phyloP scores from a whole-genome alignment of 2,888 invertebrate species.

The Allolobophora icterica region DNA sequence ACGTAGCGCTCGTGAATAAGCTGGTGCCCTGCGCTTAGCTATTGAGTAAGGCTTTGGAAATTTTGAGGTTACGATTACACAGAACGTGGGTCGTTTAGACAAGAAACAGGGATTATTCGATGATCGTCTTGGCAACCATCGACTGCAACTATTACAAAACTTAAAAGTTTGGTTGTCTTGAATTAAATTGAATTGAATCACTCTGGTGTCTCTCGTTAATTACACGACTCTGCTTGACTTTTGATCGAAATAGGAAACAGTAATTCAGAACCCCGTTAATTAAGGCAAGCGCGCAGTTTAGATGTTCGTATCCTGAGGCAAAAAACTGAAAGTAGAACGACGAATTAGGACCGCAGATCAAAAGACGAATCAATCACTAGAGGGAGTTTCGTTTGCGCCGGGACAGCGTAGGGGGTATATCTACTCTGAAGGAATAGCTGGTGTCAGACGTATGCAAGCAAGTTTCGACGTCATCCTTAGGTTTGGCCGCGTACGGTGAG shows the following conservation, averaged over 20 bases:
- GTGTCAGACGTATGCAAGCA: neutral
- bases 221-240: neutral
- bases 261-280: neutral
- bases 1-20: no score
- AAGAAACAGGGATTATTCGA: no score
- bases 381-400: constrained; percentile 14
- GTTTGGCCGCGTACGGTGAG: neutral
- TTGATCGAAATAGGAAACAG: neutral
- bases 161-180: neutral
- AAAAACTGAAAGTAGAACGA: neutral
- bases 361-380: neutral
- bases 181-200: neutral
- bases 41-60: no score
- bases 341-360: neutral
- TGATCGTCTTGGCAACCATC: no score
- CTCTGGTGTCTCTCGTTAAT: neutral
- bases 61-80: no score
- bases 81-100: no score
- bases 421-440: constrained; percentile 22
- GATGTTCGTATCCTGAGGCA: neutral
- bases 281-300: neutral
- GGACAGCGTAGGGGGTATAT: neutral
- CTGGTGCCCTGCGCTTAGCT: no score
- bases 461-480: neutral
- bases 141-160: neutral